These are phyloP conservation scores for Tetramorium alpestre DNA, from an alignment of 1,140 invertebrate species.

Conservation along the genomic window DNA sequence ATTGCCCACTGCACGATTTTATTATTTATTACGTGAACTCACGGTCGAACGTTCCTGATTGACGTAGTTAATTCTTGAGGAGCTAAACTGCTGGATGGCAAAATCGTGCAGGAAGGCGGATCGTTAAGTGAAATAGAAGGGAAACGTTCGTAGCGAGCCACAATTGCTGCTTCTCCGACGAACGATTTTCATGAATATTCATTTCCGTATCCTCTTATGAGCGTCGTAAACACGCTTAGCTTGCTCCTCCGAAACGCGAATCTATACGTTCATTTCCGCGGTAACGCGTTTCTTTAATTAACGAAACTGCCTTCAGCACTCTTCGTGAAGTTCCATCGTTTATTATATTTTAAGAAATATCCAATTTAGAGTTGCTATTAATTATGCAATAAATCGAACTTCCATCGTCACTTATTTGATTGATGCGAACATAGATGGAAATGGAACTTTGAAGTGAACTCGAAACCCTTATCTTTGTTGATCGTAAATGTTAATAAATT, in stretches of 20 bases:
- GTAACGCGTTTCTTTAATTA: slow-evolving; percentile 23
- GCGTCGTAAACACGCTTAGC: slow-evolving; percentile 52
- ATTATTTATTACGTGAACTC: slow-evolving; percentile 11
- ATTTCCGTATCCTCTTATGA: slow-evolving; percentile 55
- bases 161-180: slow-evolving; percentile 56
- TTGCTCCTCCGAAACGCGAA: neutral
- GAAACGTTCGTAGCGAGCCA: slow-evolving; percentile 50
- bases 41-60: slow-evolving; percentile 28
- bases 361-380: neutral
- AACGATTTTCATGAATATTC: slow-evolving; percentile 69
- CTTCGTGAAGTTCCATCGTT: neutral
- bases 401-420: neutral
- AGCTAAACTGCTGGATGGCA: slow-evolving; percentile 17
- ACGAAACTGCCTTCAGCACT: neutral
- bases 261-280: slow-evolving; percentile 17
- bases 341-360: neutral
- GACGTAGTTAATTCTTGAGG: slow-evolving; percentile 42
- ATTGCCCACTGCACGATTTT: neutral
- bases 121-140: slow-evolving; percentile 69
- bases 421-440: slow-evolving; percentile 13
- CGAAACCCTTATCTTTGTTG: slow-evolving; percentile 1
- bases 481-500: slow-evolving; percentile 8
- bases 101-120: slow-evolving; percentile 41
- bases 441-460: slow-evolving; percentile 5
- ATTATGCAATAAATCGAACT: neutral